These are phyloP conservation scores for Sinopyrophorus schimmeli DNA, from an alignment of 2,888 invertebrate genomes.

Conservation along the genomic window DNA sequence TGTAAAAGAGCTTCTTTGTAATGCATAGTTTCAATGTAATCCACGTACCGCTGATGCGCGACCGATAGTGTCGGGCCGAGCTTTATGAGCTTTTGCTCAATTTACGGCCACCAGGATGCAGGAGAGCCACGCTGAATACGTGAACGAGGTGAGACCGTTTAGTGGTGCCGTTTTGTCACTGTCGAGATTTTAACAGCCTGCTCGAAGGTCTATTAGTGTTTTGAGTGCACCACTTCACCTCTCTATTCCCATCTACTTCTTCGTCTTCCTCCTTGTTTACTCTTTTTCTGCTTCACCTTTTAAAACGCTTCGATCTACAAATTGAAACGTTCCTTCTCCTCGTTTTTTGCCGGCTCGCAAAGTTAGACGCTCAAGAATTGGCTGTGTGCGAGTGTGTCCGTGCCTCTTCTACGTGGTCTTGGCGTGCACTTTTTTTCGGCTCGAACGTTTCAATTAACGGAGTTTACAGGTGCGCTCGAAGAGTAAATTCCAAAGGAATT, in stretches of 20 bases:
- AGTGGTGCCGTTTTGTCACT: conserved; percentile 49
- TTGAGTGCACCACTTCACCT: conserved; percentile 32
- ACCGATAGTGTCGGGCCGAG: conserved; percentile 54
- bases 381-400: no score
- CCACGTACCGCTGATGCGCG: conserved; percentile 54
- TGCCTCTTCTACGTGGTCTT: no score
- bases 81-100: conserved; percentile 53
- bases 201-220: conserved; percentile 40
- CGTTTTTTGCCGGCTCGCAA: no score
- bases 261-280: conserved; percentile 16
- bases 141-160: conserved; percentile 49
- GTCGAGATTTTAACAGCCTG: conserved; percentile 49
- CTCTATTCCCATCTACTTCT: conserved; percentile 18
- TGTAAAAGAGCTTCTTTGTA: conserved; percentile 29
- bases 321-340: conserved; percentile 6
- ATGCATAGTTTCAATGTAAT: conserved; percentile 53
- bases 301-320: conserved; percentile 9
- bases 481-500: no score
- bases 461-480: no score
- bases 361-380: no score
- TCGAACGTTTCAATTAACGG: no score
- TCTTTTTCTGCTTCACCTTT: conserved; percentile 13
- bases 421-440: no score
- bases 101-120: conserved; percentile 49
- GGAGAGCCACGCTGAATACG: conserved; percentile 46